phyloP scores from a whole-genome alignment of 2,113 vertebrate species.

The Eulacestoma nigropectus region DNA sequence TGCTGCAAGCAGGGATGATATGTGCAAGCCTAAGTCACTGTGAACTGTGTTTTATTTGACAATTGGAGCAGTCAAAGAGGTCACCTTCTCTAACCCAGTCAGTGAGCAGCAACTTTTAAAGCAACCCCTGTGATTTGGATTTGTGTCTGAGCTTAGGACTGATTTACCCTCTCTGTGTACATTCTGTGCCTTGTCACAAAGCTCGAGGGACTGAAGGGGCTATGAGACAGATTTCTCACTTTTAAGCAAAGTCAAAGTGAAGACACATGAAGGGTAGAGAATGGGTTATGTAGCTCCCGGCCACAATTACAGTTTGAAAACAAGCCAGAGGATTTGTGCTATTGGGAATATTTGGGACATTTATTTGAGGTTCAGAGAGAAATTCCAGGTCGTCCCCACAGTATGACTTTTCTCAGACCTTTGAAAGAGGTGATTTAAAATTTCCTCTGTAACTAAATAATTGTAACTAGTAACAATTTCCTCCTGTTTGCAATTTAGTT shows the following conservation, averaged over 20 bases:
- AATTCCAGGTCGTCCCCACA: background rate
- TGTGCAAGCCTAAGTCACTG: fast-evolving
- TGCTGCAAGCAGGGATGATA: background rate
- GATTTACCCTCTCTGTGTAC: background rate
- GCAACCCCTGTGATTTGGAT: background rate
- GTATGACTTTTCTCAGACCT: background rate
- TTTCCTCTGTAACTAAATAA: background rate
- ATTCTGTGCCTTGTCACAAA: background rate
- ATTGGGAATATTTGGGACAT: background rate
- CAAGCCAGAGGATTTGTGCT: background rate
- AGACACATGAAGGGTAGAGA: background rate
- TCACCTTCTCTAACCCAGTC: background rate
- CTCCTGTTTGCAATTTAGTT: background rate
- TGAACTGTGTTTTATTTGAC: background rate
- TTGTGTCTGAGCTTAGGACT: background rate
- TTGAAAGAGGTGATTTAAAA: background rate
- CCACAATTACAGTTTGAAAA: background rate
- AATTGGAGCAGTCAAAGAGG: background rate
- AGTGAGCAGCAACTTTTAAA: background rate
- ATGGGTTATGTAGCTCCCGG: background rate
- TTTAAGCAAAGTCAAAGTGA: background rate
- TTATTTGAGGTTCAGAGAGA: background rate
- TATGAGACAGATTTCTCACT: background rate
- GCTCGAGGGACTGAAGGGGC: background rate
- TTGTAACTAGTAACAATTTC: background rate